phyloP scores from a whole-genome alignment of 1,140 invertebrate species.

The Teleopsis dalmanni region DNA sequence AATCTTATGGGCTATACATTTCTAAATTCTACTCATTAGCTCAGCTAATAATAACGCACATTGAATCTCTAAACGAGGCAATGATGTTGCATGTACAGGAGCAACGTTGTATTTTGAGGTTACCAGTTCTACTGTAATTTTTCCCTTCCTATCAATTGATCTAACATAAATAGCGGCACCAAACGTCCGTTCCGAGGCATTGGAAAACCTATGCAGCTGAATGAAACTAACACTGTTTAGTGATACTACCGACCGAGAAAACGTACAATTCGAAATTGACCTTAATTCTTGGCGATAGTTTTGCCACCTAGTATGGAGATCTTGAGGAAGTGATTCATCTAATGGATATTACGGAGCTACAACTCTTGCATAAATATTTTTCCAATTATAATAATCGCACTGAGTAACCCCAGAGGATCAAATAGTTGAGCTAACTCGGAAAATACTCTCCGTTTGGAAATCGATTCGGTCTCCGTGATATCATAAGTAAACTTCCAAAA shows the following conservation, averaged over 20 bases:
- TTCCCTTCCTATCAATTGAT: no score
- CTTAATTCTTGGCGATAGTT: no score
- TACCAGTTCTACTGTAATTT: no score
- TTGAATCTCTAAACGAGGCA: conserved; percentile 21
- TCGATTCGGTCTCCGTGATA: neutral
- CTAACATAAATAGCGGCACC: conserved; percentile 1
- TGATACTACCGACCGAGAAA: neutral
- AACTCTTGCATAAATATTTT: conserved; percentile 12
- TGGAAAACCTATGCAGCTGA: conserved; percentile 1
- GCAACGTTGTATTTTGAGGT: no score
- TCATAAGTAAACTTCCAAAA: neutral
- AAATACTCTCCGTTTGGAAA: conserved; percentile 1
- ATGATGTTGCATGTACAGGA: conserved; percentile 14
- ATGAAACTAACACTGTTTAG: neutral
- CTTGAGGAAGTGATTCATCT: neutral
- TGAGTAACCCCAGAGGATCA: neutral
- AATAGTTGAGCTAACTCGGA: conserved; percentile 10
- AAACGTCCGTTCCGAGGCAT: conserved; percentile 6
- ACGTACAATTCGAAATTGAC: neutral
- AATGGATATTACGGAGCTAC: conserved; percentile 13
- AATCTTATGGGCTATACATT: neutral
- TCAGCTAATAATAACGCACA: conserved; percentile 4
- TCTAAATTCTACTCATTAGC: neutral
- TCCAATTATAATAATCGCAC: neutral
- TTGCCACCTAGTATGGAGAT: neutral